Evolutionary conservation across 2,888 invertebrate genomes (phyloP).

Genomic region (Diadromus collaris): DNA sequence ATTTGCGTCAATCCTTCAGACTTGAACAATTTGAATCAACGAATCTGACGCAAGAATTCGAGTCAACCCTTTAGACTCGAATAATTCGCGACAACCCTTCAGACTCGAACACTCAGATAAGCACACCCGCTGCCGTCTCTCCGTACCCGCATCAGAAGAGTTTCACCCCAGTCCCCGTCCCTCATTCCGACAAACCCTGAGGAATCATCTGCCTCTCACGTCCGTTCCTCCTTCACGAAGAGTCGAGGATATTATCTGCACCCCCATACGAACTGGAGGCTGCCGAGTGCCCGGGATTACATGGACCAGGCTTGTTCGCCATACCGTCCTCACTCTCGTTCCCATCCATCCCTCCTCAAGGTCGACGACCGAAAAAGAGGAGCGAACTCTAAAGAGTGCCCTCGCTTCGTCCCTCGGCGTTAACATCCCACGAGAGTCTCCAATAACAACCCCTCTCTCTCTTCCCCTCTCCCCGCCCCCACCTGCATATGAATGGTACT

Average conservation of each 20-base stretch:
- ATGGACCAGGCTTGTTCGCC: constrained; percentile 35
- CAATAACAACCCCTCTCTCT: not conserved
- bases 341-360: not conserved
- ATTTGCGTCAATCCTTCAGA: too few relatives aligned
- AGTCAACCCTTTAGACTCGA: too few relatives aligned
- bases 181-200: not conserved
- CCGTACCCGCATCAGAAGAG: too few relatives aligned
- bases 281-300: constrained; percentile 44
- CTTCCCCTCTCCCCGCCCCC: not conserved
- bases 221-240: constrained; percentile 1
- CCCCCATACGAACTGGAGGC: not conserved
- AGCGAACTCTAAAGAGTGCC: not conserved
- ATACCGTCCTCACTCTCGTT: constrained; percentile 29
- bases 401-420: constrained; percentile 9
- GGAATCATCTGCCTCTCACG: not conserved
- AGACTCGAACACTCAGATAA: too few relatives aligned
- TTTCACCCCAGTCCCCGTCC: too few relatives aligned
- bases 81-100: too few relatives aligned
- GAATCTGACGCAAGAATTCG: too few relatives aligned
- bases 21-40: too few relatives aligned
- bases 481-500: not conserved
- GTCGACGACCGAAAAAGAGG: constrained; percentile 27
- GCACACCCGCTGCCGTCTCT: too few relatives aligned
- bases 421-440: constrained; percentile 39
- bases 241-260: constrained; percentile 31